Evolutionary conservation across 2,113 vertebrate species (phyloP), one percentile per base, ranked within the genome.

Genomic region (Antechinus stuartii): DNA sequence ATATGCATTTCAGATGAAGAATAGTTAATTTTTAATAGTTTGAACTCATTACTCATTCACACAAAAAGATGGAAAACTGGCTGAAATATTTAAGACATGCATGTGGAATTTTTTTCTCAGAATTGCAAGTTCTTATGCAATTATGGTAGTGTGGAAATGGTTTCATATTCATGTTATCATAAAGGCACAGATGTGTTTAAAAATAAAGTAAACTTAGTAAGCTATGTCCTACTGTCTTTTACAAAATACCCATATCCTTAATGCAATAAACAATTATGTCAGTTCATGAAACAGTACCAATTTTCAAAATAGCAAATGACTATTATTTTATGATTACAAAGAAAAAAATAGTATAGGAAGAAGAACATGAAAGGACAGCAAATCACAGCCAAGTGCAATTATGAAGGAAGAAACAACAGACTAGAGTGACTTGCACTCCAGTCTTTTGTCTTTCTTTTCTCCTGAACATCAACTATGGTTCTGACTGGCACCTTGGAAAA

Each of bases 341-440:
- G 76, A 89, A 96, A 94, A 96, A 95, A 93, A 84, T 49, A 89
- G 52, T 95, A 93, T 93, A 84, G 95, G 96, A 94, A 95, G 95
- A 91, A 94, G 26, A 84, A 90, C 95, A 96, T 96, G 91, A 97
- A 97, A 97, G 95, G 91, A 52, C 9, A 93, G 92, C 49, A 89
- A 96, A 95, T 89, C 94, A 90, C 95, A 97, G 92, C 46, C 93
- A 91, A 92, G 93, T 93, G 49, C 93, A 97, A 96, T 95, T 97
- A 61, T 92, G 92, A 76, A 76, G 89, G 92, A 97, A 96, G 97
- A 96, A 96, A 97, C 97, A 90, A 95, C 47, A 96, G 97, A 97
- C 96, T 96, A 26, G 95, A 96, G 91, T 96, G 95, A 96, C 97
- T 97, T 94, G 89, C 96, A 96, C 95, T 96, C 96, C 96, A 84